Conservation (phyloP, 2,888 invertebrate species). For the Brachypterus glaber region DNA sequence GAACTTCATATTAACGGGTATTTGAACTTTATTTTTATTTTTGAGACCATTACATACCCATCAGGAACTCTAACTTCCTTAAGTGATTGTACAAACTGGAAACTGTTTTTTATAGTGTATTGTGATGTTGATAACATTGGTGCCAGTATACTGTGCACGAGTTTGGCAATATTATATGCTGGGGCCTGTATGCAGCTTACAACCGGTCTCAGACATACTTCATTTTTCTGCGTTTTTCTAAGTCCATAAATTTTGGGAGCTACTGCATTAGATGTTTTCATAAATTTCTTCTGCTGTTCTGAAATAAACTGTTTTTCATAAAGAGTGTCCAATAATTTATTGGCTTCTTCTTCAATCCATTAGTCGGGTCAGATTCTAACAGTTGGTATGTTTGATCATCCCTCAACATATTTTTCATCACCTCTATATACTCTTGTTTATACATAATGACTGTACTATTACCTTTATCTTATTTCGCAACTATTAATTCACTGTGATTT, state of each 20-base stretch:
- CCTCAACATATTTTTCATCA: slow-evolving; percentile 3
- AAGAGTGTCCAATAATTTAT: not conserved
- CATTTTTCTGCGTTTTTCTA: not conserved
- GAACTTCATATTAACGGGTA: no score
- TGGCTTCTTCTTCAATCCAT: not conserved
- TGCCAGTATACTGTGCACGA: slow-evolving; percentile 5
- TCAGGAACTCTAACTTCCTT: slow-evolving; percentile 3
- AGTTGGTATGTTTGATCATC: slow-evolving; percentile 3
- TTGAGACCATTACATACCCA: slow-evolving; percentile 8
- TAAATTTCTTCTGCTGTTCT: not conserved
- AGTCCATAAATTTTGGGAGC: not conserved
- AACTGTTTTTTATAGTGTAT: slow-evolving; percentile 7
- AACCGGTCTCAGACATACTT: slow-evolving; percentile 1
- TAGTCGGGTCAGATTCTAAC: slow-evolving; percentile 3
- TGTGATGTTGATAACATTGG: slow-evolving; percentile 7
- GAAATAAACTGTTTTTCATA: not conserved
- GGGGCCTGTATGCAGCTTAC: slow-evolving; percentile 6
- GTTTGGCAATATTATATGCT: slow-evolving; percentile 4
- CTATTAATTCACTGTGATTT: not conserved
- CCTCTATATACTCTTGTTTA: slow-evolving; percentile 3
- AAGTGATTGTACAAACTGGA: slow-evolving; percentile 5
- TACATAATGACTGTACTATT: slow-evolving; percentile 6
- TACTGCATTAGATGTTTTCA: not conserved
- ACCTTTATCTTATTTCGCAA: slow-evolving; percentile 3
- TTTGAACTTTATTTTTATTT: no score